Percentiles rank a stretch among this genome's conserved stretches.
phyloP scores from a whole-genome alignment of 37 sponge, comb jelly and placozoan genomes.

The Crambe crambe region DNA sequence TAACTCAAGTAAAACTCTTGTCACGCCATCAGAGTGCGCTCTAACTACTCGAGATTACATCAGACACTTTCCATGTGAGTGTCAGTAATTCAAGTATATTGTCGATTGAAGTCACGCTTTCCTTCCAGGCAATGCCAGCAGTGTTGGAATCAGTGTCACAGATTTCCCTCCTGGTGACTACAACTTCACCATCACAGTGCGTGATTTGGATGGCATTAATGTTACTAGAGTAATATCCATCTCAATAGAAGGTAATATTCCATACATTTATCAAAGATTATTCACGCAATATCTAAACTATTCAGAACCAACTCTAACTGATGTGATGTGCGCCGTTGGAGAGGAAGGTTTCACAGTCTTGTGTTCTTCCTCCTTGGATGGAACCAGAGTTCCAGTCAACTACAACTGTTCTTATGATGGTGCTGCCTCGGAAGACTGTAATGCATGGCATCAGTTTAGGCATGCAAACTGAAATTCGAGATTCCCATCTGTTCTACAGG shows the following conservation, averaged over 20 bases:
- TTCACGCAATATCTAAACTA: too few relatives aligned
- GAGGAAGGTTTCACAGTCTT: neutral
- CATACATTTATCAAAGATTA: too few relatives aligned
- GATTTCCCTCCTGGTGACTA: slow-evolving; percentile 10
- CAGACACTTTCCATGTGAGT: too few relatives aligned
- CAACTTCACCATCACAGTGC: neutral
- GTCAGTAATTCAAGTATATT: too few relatives aligned
- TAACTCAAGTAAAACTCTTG: neutral
- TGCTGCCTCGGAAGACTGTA: neutral
- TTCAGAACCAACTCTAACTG: too few relatives aligned
- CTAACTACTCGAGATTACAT: too few relatives aligned
- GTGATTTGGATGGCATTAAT: neutral
- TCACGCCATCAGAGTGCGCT: neutral
- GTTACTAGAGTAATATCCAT: too few relatives aligned
- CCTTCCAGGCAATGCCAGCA: neutral
- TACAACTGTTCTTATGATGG: neutral
- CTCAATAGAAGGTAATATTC: too few relatives aligned
- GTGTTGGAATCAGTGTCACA: neutral
- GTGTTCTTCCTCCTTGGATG: neutral
- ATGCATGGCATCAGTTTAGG: too few relatives aligned
- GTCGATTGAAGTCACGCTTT: neutral
- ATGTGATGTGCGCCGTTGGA: neutral
- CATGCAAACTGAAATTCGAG: too few relatives aligned
- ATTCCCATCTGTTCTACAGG: too few relatives aligned
- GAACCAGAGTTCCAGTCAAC: neutral